Evolutionary conservation across 1,140 invertebrate genomes (phyloP).

Genomic region (Lasioglossum albipes): DNA sequence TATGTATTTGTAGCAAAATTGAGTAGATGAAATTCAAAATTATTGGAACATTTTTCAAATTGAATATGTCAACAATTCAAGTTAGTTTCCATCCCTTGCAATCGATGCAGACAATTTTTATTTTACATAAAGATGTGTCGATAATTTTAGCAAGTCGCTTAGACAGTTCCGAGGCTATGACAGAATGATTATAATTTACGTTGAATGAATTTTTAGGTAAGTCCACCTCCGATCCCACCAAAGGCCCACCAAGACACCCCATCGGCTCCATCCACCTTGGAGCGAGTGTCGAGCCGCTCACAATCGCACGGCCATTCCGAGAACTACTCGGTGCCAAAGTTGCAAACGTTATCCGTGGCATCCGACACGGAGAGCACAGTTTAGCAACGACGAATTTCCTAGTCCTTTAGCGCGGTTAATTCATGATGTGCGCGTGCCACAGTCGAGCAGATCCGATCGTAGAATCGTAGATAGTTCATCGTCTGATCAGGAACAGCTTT

Average conservation of each 20-base stretch:
- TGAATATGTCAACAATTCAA: no score
- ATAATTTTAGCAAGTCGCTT: no score
- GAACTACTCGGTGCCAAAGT: constrained; percentile 82
- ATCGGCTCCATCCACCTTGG: constrained; percentile 75
- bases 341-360: constrained; percentile 77
- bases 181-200: neutral
- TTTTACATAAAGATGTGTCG: no score
- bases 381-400: constrained; percentile 71
- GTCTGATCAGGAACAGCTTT: neutral
- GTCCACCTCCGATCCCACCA: constrained; percentile 82
- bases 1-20: no score
- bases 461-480: constrained; percentile 18
- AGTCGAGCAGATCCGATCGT: constrained; percentile 37
- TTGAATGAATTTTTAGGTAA: constrained; percentile 67
- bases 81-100: no score
- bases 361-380: constrained; percentile 76
- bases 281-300: constrained; percentile 68
- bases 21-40: no score
- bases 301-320: constrained; percentile 73
- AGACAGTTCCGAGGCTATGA: no score
- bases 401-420: constrained; percentile 66
- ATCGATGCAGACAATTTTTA: no score
- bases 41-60: no score
- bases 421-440: constrained; percentile 56
- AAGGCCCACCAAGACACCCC: constrained; percentile 79